Evolutionary conservation across 2,888 invertebrate species (phyloP), one percentile per base, ranked within the genome.

Genomic region (Platypus cylindrus): DNA sequence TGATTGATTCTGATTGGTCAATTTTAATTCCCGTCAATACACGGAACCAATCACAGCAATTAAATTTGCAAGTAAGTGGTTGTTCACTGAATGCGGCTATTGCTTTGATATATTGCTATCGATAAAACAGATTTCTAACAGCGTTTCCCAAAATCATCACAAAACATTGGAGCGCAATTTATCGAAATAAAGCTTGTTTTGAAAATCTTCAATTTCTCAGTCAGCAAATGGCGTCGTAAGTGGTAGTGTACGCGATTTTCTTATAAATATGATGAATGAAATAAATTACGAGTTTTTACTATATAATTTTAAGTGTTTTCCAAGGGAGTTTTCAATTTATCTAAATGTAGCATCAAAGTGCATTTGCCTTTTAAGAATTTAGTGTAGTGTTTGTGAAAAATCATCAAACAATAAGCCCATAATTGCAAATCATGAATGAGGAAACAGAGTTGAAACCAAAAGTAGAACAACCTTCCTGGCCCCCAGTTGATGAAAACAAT

Each of bases 161-260:
- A n/a, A n/a, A n/a, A n/a, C n/a, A n/a, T n/a, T n/a, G n/a, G n/a
- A n/a, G n/a, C n/a, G n/a, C n/a, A n/a, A n/a, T n/a, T n/a, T 37
- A 31, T 20, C 25, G 18, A 22, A 17, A 37, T 43, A 34, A 43
- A 43, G 43, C 45, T 51, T 50, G 49, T 47, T 52, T 50, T 51
- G 47, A 43, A 48, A 27, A 34, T 33, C 35, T 28, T 39, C 49
- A 47, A 54, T 58, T 56, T 49, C 53, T 62, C 60, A 62, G 62
- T 62, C 54, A 60, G 59, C 58, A 61, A 62, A 62, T 62, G 62
- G 62, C 62, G 62, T 61, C 62, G 49, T 40, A 54, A 52, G 61
- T 53, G 56, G 58, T 53, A 51, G 56, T 59, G 58, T 58, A 60
- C 60, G 51, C 53, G 51, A 52, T 50, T 55, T 56, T 59, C 55